Conservation (phyloP, 2,888 invertebrate species). For the Drosophila cognata region DNA sequence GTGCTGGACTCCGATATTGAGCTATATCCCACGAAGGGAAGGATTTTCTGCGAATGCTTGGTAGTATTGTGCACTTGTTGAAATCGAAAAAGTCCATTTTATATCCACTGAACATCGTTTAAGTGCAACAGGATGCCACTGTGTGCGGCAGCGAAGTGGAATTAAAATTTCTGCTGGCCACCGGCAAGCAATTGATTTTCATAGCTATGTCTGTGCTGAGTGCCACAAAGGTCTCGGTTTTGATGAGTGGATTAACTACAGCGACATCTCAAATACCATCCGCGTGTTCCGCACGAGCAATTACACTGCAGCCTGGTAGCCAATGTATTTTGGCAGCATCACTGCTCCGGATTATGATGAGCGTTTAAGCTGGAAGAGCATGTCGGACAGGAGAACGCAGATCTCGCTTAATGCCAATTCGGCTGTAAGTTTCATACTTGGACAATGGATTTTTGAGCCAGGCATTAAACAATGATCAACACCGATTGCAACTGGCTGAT, state of each 20-base stretch:
- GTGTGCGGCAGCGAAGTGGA: slow-evolving; percentile 65
- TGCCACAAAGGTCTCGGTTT: slow-evolving; percentile 84
- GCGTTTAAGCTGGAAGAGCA: slow-evolving; percentile 95
- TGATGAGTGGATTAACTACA: slow-evolving; percentile 55
- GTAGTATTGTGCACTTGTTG: slow-evolving; percentile 86
- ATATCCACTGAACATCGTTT: slow-evolving; percentile 65
- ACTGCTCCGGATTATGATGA: slow-evolving; percentile 94
- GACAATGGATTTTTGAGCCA: slow-evolving; percentile 94
- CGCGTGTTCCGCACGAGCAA: slow-evolving; percentile 89
- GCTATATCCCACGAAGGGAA: slow-evolving; percentile 92
- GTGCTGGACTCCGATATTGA: slow-evolving; percentile 94
- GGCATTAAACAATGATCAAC: slow-evolving; percentile 89
- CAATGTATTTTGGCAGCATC: slow-evolving; percentile 94
- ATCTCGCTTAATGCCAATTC: slow-evolving; percentile 90
- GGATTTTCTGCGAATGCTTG: slow-evolving; percentile 91
- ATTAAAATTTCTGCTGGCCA: slow-evolving; percentile 47
- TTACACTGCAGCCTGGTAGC: slow-evolving; percentile 92
- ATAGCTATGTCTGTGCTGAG: slow-evolving; percentile 43
- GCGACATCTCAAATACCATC: slow-evolving; percentile 23
- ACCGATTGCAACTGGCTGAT: not conserved
- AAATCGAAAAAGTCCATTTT: slow-evolving; percentile 31
- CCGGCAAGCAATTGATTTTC: slow-evolving; percentile 50
- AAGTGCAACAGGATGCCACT: slow-evolving; percentile 36
- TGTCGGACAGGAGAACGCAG: slow-evolving; percentile 84
- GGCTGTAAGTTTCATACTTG: slow-evolving; percentile 95